These are phyloP conservation scores for Diploptera punctata DNA, from an alignment of 2,888 invertebrate species.

Conservation along the genomic window DNA sequence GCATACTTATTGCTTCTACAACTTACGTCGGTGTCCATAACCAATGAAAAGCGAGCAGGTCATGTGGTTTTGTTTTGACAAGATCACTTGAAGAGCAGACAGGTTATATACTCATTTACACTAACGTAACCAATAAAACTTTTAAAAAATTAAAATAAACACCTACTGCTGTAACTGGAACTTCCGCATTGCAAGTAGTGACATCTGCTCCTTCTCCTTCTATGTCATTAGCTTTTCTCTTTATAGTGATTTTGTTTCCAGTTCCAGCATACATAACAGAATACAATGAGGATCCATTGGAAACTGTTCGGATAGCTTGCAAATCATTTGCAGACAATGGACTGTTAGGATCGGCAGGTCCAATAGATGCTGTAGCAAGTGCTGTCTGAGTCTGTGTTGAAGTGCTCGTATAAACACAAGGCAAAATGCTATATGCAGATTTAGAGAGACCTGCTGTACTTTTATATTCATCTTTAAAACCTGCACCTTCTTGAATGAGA, in stretches of 20 bases:
- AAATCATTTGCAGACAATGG: constrained; percentile 47
- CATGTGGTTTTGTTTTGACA: no score
- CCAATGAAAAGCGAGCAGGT: no score
- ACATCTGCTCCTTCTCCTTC: constrained; percentile 36
- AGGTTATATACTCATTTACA: no score
- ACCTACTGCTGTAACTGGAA: not conserved
- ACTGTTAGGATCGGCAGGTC: constrained; percentile 52
- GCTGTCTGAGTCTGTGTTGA: constrained; percentile 58
- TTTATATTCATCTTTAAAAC: constrained; percentile 77
- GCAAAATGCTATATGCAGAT: constrained; percentile 75
- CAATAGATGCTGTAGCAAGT: constrained; percentile 50
- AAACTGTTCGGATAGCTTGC: constrained; percentile 55
- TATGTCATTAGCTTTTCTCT: constrained; percentile 68
- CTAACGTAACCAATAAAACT: no score
- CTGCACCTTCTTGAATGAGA: constrained; percentile 80
- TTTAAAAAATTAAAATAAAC: not conserved
- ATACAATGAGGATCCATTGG: constrained; percentile 69
- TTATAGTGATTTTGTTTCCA: constrained; percentile 84
- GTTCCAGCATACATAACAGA: constrained; percentile 82
- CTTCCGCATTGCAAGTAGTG: constrained; percentile 47
- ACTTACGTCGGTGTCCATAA: no score
- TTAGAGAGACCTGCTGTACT: constrained; percentile 75
- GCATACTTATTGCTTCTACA: no score
- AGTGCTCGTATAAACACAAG: constrained; percentile 72
- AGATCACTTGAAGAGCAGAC: no score